Evolutionary conservation across 2,888 invertebrate species (phyloP).

Genomic region (Drosophila austrosaltans): DNA sequence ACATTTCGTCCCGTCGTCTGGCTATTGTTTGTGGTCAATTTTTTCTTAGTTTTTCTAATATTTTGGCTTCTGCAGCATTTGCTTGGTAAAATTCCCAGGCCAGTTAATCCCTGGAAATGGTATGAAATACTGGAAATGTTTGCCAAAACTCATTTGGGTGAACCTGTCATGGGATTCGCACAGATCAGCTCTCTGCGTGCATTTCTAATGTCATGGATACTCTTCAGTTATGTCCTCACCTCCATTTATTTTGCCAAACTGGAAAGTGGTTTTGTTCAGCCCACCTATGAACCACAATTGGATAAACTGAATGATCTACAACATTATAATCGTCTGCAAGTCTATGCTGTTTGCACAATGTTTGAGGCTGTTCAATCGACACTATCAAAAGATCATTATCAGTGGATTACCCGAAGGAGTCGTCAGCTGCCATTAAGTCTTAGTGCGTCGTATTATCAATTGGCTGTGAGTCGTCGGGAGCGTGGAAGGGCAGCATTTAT

Average conservation of each 20-base stretch:
- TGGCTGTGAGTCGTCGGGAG: conserved; percentile 19
- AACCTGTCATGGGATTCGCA: conserved; percentile 68
- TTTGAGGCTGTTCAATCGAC: conserved; percentile 33
- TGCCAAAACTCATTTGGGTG: conserved; percentile 73
- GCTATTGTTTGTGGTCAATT: conserved; percentile 61
- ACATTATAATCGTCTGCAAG: conserved; percentile 19
- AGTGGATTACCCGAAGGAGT: conserved; percentile 23
- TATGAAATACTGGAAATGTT: conserved; percentile 71
- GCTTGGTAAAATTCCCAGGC: conserved; percentile 35
- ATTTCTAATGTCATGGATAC: conserved; percentile 79
- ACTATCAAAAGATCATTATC: conserved; percentile 29
- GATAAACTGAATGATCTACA: conserved; percentile 58
- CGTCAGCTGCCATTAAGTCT: conserved; percentile 17
- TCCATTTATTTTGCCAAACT: conserved; percentile 80
- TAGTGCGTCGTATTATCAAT: conserved; percentile 29
- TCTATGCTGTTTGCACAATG: conserved; percentile 39
- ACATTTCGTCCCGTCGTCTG: conserved; percentile 70
- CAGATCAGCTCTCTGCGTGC: conserved; percentile 69
- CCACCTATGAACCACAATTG: conserved; percentile 74
- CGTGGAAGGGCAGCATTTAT: conserved; percentile 55
- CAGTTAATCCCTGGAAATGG: conserved; percentile 44
- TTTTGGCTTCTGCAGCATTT: conserved; percentile 41
- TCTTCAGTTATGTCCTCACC: conserved; percentile 79
- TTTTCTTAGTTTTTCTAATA: conserved; percentile 48
- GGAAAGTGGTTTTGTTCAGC: conserved; percentile 80